Conservation (phyloP, 2,797 vertebrate species). For the Microctenopoma stevenorrisi region DNA sequence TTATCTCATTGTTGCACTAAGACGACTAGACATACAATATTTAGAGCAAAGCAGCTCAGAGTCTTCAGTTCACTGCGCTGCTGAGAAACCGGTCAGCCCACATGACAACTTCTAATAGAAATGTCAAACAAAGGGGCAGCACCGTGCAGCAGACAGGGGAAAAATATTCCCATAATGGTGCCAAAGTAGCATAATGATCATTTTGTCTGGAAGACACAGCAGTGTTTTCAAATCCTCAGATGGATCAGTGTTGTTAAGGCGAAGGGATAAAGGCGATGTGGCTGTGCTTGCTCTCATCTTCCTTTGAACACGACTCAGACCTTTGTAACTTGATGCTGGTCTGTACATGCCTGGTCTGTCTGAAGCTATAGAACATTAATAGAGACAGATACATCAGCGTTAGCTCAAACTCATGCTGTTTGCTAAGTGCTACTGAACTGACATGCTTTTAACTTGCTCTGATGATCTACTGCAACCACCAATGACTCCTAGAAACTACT, state of each 20-base stretch:
- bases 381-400: neutral
- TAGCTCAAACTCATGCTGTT: neutral
- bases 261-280: neutral
- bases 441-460: no score
- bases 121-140: conserved; percentile 52
- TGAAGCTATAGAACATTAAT: neutral
- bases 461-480: no score
- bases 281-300: neutral
- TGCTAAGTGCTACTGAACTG: no score
- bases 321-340: neutral
- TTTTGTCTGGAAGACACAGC: conserved; percentile 14
- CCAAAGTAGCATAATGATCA: conserved; percentile 12
- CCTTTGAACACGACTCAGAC: neutral
- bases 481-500: no score
- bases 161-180: conserved; percentile 53
- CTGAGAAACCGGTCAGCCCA: conserved; percentile 5
- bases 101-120: conserved; percentile 42
- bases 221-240: conserved; percentile 17
- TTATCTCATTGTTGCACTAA: neutral
- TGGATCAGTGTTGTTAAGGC: neutral
- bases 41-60: conserved; percentile 17
- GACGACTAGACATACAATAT: conserved; percentile 28
- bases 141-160: conserved; percentile 34
- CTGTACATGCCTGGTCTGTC: neutral
- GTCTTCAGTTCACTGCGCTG: neutral